Evolutionary conservation across 1,140 invertebrate species (phyloP).

Genomic region (Drosophila virilis): DNA sequence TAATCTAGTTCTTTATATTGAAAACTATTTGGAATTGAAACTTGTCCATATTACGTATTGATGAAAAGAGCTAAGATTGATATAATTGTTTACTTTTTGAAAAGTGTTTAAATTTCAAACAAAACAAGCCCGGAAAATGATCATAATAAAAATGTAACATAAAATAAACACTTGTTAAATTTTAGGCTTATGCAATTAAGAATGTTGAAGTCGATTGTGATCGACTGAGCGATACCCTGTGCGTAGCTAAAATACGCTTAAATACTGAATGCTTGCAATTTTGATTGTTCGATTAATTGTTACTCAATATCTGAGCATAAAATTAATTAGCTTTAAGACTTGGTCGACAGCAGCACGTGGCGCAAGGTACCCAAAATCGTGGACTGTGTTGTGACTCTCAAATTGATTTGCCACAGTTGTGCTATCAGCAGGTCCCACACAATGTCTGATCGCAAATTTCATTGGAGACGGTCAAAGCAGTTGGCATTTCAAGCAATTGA

Average conservation of each 20-base stretch:
- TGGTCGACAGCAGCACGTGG: conserved; percentile 8
- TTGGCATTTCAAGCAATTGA: conserved; percentile 64
- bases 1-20: conserved; percentile 9
- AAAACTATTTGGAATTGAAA: conserved; percentile 47
- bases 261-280: conserved; percentile 10
- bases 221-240: too few species aligned
- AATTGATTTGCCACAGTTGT: conserved; percentile 21
- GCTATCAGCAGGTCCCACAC: conserved; percentile 29
- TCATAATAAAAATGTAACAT: conserved; percentile 24
- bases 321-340: too few species aligned
- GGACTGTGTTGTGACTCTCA: conserved; percentile 32
- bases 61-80: conserved; percentile 58
- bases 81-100: conserved; percentile 72
- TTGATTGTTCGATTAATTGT: conserved; percentile 1
- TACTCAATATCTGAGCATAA: too few species aligned
- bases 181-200: background rate
- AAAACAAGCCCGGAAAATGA: conserved; percentile 32
- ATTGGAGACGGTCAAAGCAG: conserved; percentile 29
- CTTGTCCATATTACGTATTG: conserved; percentile 63
- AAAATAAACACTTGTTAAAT: background rate
- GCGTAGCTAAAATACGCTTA: background rate
- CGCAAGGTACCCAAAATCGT: conserved; percentile 41
- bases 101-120: conserved; percentile 59
- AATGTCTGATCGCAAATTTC: conserved; percentile 56
- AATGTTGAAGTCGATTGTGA: too few species aligned